Conservation (phyloP, 1,140 invertebrate species). For the Adoxophyes honmai region DNA sequence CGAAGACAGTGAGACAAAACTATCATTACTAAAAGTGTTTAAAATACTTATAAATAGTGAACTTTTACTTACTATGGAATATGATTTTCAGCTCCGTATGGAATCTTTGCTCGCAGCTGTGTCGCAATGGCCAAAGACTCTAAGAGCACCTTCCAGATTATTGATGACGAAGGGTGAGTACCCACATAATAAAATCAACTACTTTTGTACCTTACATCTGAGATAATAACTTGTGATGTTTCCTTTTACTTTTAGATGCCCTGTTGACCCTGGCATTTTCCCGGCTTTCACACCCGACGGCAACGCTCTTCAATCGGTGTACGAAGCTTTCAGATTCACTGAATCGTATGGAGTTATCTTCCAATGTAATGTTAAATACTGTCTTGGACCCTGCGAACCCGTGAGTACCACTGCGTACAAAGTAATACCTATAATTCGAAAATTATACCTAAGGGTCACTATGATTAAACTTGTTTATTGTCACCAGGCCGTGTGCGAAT, state of each 20-base stretch:
- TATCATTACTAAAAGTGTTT: constrained; percentile 19
- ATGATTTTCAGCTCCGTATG: constrained; percentile 89
- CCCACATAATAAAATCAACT: not conserved
- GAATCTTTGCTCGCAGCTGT: constrained; percentile 96
- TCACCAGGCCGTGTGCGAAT: constrained; percentile 89
- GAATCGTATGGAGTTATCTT: constrained; percentile 98
- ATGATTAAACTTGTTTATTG: too few relatives aligned
- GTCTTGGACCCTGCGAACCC: constrained; percentile 95
- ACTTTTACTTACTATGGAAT: constrained; percentile 5
- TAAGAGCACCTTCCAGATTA: constrained; percentile 96
- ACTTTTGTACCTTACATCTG: too few relatives aligned
- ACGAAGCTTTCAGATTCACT: constrained; percentile 96
- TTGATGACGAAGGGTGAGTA: constrained; percentile 93
- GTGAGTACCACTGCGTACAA: constrained; percentile 76
- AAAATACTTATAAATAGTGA: constrained; percentile 9
- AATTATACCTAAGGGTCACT: not conserved
- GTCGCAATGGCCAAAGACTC: constrained; percentile 98
- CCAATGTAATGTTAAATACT: constrained; percentile 98
- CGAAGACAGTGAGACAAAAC: constrained; percentile 89
- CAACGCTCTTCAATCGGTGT: constrained; percentile 92
- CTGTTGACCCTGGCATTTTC: constrained; percentile 95
- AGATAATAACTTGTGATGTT: constrained; percentile 3
- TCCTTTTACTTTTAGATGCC: constrained; percentile 83
- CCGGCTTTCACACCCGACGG: constrained; percentile 92
- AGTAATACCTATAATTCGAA: constrained; percentile 15